Conservation (phyloP, 2,113 vertebrate species). For the Ciconia maguari region DNA sequence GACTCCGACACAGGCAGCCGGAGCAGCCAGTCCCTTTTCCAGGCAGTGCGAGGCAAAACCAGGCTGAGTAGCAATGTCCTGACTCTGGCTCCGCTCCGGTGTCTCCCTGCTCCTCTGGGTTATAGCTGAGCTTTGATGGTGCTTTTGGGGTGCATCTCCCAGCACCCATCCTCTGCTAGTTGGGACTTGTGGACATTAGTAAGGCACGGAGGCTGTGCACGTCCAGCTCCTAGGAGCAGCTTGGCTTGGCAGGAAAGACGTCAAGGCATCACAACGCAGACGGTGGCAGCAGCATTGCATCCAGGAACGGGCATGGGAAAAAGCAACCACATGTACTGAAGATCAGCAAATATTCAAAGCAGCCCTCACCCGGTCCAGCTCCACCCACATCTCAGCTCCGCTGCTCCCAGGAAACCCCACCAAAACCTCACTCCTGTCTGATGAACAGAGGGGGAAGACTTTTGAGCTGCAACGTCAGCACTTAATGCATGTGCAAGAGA, state of each 20-base stretch:
- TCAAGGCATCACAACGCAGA: neutral
- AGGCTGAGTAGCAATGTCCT: neutral
- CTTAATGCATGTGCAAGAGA: neutral
- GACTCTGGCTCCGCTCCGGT: neutral
- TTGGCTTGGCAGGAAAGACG: neutral
- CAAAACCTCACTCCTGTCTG: neutral
- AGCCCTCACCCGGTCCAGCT: neutral
- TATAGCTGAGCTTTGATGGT: neutral
- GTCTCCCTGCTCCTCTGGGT: accelerated
- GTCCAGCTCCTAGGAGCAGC: neutral
- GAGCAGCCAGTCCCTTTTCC: neutral
- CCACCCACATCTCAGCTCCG: neutral
- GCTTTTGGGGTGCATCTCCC: neutral
- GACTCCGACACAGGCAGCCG: neutral
- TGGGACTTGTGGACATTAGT: neutral
- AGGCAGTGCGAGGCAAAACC: accelerated
- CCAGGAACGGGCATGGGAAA: neutral
- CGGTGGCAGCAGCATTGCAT: neutral
- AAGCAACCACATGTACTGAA: neutral
- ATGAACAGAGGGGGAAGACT: neutral
- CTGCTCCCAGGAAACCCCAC: neutral
- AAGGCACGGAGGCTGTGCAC: accelerated
- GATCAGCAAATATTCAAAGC: neutral
- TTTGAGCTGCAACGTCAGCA: neutral
- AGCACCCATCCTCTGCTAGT: neutral